These are phyloP conservation scores for Corydoras sp. DNA, from an alignment of 2,113 vertebrate genomes.

Conservation along the genomic window DNA sequence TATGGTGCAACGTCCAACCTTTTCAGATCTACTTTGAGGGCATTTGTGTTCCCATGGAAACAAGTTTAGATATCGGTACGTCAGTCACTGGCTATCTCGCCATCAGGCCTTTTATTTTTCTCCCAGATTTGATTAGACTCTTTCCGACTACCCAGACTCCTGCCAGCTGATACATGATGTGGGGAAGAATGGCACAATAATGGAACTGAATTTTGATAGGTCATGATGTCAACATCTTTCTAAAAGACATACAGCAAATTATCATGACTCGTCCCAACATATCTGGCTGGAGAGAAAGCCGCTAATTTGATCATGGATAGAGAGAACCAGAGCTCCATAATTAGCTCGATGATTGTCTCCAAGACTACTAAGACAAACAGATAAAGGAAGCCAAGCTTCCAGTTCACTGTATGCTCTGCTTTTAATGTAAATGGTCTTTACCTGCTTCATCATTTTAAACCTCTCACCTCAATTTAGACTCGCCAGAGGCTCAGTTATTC, in stretches of 20 bases:
- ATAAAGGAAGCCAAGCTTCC: slow-evolving; percentile 12
- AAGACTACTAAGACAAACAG: neutral
- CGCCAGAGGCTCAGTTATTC: slow-evolving; percentile 14
- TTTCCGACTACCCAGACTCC: slow-evolving; percentile 3
- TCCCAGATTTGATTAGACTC: slow-evolving; percentile 8
- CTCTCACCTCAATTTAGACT: slow-evolving; percentile 29
- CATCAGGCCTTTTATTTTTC: slow-evolving; percentile 6
- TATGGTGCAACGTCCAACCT: slow-evolving; percentile 1
- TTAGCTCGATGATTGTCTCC: slow-evolving; percentile 21
- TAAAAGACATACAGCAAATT: slow-evolving; percentile 17
- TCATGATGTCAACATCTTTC: neutral
- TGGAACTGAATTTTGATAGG: slow-evolving; percentile 1
- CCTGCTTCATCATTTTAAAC: slow-evolving; percentile 6
- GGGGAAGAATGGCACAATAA: slow-evolving; percentile 1
- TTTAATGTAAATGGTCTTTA: slow-evolving; percentile 17
- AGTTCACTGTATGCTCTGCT: slow-evolving; percentile 1
- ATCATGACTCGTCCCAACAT: neutral
- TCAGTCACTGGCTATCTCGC: slow-evolving; percentile 25
- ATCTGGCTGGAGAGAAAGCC: slow-evolving; percentile 3
- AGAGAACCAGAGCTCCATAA: slow-evolving; percentile 16
- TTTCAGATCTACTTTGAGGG: slow-evolving; percentile 23
- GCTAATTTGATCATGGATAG: slow-evolving; percentile 10
- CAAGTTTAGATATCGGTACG: slow-evolving; percentile 22
- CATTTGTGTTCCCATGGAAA: slow-evolving; percentile 31
- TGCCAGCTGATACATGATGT: slow-evolving; percentile 5